Evolutionary conservation across 1,140 invertebrate genomes (phyloP), one percentile per base, ranked within the genome.

Genomic region (Samia ricini): DNA sequence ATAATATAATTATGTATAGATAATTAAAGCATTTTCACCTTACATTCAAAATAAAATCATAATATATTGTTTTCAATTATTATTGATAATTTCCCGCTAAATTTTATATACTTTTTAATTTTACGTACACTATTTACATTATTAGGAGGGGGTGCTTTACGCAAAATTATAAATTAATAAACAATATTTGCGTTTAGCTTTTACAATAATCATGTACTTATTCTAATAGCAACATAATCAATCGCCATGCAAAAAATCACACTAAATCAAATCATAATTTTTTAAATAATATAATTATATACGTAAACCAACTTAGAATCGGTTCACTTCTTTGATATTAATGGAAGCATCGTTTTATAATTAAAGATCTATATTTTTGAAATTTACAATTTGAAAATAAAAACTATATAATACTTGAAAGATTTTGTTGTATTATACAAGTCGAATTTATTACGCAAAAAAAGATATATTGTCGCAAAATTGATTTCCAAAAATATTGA

Each of bases 11-110:
- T 15, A 82, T 81, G 61, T 77, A 81, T 76, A 83, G 83, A 84
- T 88, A 89, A 87, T 89, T 89, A 89, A 89, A 89, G 86, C 85
- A 89, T 89, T 82, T 86, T 79, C 79, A 86, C 85, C 85, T 88
- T 88, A 89, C 72, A 82, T 64, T 89, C 86, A 86, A 86, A 81
- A 86, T 84, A 84, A 85, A 86, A 83, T 81, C 79, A 85, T 85
- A 83, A 73, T 79, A 73, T 42, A 15, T 42, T 42, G 70, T 75
- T 81, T 64, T 81, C 74, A 77, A 87, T 78, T 85, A 20, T 22
- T 52, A 42, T 42, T 69, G 76, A 81, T 85, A 87, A 77, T 82
- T 87, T 83, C 77, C 65, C 68, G 72, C 77, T 79, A 79, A 68
- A 72, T 79, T 79, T 85, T 79, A 69, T 72, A 74, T 81, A 83